A percentile compares a stretch with the other conserved stretches of the same genome.
Conservation (phyloP, 2,797 vertebrate genomes). For the Scolopax bukidnonensis region DNA sequence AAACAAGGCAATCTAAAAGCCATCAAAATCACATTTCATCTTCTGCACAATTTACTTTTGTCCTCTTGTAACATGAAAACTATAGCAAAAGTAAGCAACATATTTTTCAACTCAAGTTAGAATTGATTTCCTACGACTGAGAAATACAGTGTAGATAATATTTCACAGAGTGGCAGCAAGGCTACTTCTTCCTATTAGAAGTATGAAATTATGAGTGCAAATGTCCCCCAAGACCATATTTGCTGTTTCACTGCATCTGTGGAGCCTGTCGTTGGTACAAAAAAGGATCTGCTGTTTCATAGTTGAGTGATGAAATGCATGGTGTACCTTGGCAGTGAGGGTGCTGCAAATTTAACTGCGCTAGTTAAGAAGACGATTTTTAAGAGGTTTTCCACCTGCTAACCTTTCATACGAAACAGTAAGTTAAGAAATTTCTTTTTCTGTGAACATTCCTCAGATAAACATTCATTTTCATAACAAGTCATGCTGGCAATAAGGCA, state of each 20-base stretch:
- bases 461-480: neutral
- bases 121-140: neutral
- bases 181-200: neutral
- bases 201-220: neutral
- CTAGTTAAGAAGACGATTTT: neutral
- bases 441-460: neutral
- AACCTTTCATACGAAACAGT: neutral
- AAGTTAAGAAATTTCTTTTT: neutral
- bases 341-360: neutral
- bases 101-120: neutral
- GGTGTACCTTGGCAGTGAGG: neutral
- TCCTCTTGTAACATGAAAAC: neutral
- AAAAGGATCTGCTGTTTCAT: neutral
- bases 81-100: neutral
- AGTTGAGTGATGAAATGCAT: neutral
- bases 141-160: neutral
- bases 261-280: fast-evolving
- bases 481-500: neutral
- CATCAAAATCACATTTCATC: neutral
- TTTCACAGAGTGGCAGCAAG: neutral
- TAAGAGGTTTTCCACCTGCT: neutral
- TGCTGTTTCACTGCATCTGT: neutral
- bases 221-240: fast-evolving
- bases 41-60: neutral
- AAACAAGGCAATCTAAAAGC: neutral